These are phyloP conservation scores for Hydra vulgaris DNA, from an alignment of 30 jellyfish, hydroid and myxozoan species.

Conservation along the genomic window DNA sequence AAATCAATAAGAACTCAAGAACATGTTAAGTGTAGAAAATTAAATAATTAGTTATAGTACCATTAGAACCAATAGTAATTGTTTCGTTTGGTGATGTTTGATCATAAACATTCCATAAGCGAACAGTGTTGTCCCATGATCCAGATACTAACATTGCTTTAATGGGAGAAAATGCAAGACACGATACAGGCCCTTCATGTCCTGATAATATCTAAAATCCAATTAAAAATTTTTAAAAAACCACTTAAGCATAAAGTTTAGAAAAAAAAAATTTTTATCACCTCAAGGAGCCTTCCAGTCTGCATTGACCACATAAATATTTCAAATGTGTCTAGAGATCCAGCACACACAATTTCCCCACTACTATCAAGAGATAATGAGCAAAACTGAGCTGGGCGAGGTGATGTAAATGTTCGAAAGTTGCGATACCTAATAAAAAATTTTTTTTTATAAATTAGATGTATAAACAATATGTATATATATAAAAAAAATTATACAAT, in stretches of 20 bases:
- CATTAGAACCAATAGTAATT: slow-evolving; percentile 59
- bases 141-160: slow-evolving; percentile 73
- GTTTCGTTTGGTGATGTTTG: slow-evolving; percentile 75
- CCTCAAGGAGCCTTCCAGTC: slow-evolving; percentile 94
- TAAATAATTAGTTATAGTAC: not conserved
- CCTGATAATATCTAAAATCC: slow-evolving; percentile 62
- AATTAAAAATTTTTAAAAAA: not conserved
- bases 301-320: slow-evolving; percentile 93
- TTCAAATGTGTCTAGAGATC: slow-evolving; percentile 77
- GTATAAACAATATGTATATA: not conserved
- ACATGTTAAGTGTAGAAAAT: not conserved
- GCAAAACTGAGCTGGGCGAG: slow-evolving; percentile 87
- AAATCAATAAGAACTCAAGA: not conserved
- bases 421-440: slow-evolving; percentile 70
- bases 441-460: not conserved
- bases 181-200: slow-evolving; percentile 90
- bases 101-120: slow-evolving; percentile 75
- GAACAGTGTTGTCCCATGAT: slow-evolving; percentile 92
- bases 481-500: no score
- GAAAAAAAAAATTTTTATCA: slow-evolving; percentile 6
- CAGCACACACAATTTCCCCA: slow-evolving; percentile 92
- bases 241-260: slow-evolving; percentile 1
- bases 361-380: slow-evolving; percentile 82
- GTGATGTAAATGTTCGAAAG: slow-evolving; percentile 88
- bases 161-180: slow-evolving; percentile 64